Evolutionary conservation across 2,888 invertebrate species (phyloP).

Genomic region (Drosophila engyochracea): DNA sequence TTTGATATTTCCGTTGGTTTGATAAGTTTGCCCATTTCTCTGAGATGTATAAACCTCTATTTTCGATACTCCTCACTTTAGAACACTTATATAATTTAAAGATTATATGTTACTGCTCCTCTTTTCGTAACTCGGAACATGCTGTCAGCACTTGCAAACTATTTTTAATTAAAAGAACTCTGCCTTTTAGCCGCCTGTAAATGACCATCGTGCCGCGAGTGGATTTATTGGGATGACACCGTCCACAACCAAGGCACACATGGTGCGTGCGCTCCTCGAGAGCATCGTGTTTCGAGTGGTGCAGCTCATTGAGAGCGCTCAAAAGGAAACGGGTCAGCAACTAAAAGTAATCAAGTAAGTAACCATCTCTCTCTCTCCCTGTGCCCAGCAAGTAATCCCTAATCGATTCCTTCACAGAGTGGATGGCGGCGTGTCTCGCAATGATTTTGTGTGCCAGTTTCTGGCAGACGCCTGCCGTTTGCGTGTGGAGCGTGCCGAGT

Average conservation of each 20-base stretch:
- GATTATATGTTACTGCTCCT: background rate
- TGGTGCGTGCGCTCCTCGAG: slow-evolving; percentile 94
- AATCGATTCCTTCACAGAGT: slow-evolving; percentile 87
- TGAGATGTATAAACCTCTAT: background rate
- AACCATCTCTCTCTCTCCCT: background rate
- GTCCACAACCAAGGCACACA: slow-evolving; percentile 91
- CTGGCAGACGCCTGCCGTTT: slow-evolving; percentile 93
- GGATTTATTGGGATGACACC: slow-evolving; percentile 90
- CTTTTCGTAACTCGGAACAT: background rate
- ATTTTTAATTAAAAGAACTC: background rate
- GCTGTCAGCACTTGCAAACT: background rate
- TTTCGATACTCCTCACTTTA: background rate
- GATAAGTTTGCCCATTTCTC: background rate
- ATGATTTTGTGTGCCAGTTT: slow-evolving; percentile 95
- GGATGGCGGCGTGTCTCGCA: slow-evolving; percentile 98
- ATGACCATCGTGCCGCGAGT: slow-evolving; percentile 93
- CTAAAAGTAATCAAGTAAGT: slow-evolving; percentile 88
- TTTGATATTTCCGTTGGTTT: background rate
- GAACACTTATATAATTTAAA: background rate
- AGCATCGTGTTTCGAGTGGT: slow-evolving; percentile 93
- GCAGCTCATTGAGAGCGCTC: slow-evolving; percentile 91
- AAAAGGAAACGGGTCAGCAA: slow-evolving; percentile 88
- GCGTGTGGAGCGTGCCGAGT: slow-evolving; percentile 90
- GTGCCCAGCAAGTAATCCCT: background rate
- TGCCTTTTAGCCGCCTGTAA: slow-evolving; percentile 91